Evolutionary conservation across 2,797 vertebrate species (phyloP).

Genomic region (Hozukius guyotensis): DNA sequence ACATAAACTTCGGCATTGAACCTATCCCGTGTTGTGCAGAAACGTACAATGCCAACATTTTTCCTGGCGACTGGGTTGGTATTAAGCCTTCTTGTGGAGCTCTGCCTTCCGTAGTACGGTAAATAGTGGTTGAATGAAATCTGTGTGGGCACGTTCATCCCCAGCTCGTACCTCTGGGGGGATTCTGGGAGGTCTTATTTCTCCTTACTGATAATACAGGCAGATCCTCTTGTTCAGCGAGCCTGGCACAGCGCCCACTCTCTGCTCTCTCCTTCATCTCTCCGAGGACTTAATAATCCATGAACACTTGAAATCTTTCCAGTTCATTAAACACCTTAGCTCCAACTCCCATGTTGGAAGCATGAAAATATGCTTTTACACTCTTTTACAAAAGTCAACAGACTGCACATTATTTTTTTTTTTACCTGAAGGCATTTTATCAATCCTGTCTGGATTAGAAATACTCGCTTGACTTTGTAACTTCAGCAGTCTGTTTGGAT

Average conservation of each 20-base stretch:
- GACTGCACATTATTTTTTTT: not conserved
- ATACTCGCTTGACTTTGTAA: not conserved
- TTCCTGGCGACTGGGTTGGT: too few relatives aligned
- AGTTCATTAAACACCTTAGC: slow-evolving; percentile 60
- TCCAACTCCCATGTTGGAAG: slow-evolving; percentile 31
- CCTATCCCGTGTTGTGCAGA: rapidly evolving
- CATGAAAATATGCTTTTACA: slow-evolving; percentile 29
- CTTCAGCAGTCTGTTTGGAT: slow-evolving; percentile 14
- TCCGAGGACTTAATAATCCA: slow-evolving; percentile 58
- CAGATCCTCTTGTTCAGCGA: slow-evolving; percentile 86
- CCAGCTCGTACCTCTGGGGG: slow-evolving; percentile 11
- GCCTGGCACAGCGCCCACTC: slow-evolving; percentile 39
- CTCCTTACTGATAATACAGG: slow-evolving; percentile 83
- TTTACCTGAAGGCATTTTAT: slow-evolving; percentile 35
- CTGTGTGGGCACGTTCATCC: slow-evolving; percentile 8
- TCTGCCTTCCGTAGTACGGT: not conserved
- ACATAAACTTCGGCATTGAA: not conserved
- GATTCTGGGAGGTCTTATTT: slow-evolving; percentile 75
- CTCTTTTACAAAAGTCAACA: slow-evolving; percentile 30
- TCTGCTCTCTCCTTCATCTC: slow-evolving; percentile 34
- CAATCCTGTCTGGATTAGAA: slow-evolving; percentile 6
- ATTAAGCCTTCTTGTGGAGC: not conserved
- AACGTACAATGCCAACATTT: not conserved
- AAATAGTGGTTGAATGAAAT: not conserved
- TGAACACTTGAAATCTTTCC: slow-evolving; percentile 60